Conservation (phyloP, 2,888 invertebrate genomes). For the Siphonodentalium dalli region DNA sequence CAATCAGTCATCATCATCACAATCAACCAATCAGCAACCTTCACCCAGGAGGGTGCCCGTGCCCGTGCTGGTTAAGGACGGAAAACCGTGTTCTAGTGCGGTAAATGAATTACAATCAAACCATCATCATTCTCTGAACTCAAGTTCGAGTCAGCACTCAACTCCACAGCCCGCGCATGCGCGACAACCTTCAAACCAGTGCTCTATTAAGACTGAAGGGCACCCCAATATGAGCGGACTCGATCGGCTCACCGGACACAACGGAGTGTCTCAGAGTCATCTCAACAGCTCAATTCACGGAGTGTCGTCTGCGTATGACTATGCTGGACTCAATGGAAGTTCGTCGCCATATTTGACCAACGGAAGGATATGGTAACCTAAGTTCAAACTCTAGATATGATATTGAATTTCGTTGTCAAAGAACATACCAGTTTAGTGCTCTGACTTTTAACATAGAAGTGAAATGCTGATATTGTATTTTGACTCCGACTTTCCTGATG, state of each 20-base stretch:
- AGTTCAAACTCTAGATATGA: too few relatives aligned
- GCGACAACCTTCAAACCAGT: slow-evolving; percentile 26
- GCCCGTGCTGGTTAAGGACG: slow-evolving; percentile 67
- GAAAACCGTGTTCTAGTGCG: slow-evolving; percentile 68
- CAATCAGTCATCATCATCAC: slow-evolving; percentile 32
- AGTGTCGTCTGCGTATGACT: too few relatives aligned
- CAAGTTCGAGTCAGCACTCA: slow-evolving; percentile 17
- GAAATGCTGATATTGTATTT: too few relatives aligned
- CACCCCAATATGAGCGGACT: slow-evolving; percentile 38
- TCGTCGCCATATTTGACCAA: slow-evolving; percentile 52
- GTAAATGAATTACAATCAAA: slow-evolving; percentile 29
- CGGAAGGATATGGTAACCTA: slow-evolving; percentile 54
- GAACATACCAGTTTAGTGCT: too few relatives aligned
- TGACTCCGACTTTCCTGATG: too few relatives aligned
- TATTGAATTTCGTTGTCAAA: too few relatives aligned
- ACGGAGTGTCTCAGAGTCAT: too few relatives aligned
- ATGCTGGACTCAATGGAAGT: slow-evolving; percentile 44
- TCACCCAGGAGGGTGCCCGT: slow-evolving; percentile 61
- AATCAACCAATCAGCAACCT: slow-evolving; percentile 26
- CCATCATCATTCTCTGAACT: slow-evolving; percentile 27
- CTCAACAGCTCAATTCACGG: too few relatives aligned
- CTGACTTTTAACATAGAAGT: too few relatives aligned
- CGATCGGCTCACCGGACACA: slow-evolving; percentile 24
- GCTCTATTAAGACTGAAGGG: slow-evolving; percentile 18
- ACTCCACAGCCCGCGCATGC: slow-evolving; percentile 24